A percentile compares a stretch with the other conserved stretches of the same genome.
These are phyloP conservation scores for Mimas tiliae DNA, from an alignment of 2,888 invertebrate species.

Conservation along the genomic window DNA sequence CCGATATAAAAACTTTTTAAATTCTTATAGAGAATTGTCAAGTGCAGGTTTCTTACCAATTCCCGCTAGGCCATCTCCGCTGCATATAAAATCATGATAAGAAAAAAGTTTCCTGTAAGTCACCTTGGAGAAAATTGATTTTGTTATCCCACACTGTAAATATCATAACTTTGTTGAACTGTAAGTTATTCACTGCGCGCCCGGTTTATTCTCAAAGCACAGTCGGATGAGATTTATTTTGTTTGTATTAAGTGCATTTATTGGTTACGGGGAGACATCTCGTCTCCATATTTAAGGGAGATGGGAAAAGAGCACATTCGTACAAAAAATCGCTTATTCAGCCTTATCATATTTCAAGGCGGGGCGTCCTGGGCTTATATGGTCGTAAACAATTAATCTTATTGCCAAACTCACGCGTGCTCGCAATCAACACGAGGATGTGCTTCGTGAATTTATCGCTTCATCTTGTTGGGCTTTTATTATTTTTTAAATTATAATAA, in stretches of 20 bases:
- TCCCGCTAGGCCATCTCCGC: no score
- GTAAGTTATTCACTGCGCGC: slow-evolving; percentile 46
- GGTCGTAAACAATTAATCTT: slow-evolving; percentile 66
- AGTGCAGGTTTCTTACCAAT: no score
- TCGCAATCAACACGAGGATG: slow-evolving; percentile 50
- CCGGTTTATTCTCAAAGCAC: slow-evolving; percentile 42
- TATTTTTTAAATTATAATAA: slow-evolving; percentile 37
- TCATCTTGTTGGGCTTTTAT: slow-evolving; percentile 47
- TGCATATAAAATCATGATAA: slow-evolving; percentile 34
- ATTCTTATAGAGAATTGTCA: no score
- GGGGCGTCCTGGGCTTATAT: slow-evolving; percentile 46
- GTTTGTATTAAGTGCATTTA: slow-evolving; percentile 60
- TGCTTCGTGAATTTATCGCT: slow-evolving; percentile 53
- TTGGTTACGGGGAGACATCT: slow-evolving; percentile 49
- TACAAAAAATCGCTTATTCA: slow-evolving; percentile 56
- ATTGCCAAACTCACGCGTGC: slow-evolving; percentile 57
- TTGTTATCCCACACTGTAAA: slow-evolving; percentile 45
- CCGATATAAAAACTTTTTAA: no score
- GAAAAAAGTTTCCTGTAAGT: slow-evolving; percentile 62
- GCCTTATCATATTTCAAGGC: slow-evolving; percentile 60
- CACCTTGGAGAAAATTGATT: slow-evolving; percentile 58
- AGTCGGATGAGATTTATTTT: slow-evolving; percentile 53
- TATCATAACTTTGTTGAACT: slow-evolving; percentile 50
- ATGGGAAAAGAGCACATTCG: neutral
- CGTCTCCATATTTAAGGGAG: slow-evolving; percentile 46